A percentile compares a stretch with the other conserved stretches of the same genome.
Evolutionary conservation across 2,113 vertebrate genomes (phyloP).

Genomic region (Madoqua kirkii): DNA sequence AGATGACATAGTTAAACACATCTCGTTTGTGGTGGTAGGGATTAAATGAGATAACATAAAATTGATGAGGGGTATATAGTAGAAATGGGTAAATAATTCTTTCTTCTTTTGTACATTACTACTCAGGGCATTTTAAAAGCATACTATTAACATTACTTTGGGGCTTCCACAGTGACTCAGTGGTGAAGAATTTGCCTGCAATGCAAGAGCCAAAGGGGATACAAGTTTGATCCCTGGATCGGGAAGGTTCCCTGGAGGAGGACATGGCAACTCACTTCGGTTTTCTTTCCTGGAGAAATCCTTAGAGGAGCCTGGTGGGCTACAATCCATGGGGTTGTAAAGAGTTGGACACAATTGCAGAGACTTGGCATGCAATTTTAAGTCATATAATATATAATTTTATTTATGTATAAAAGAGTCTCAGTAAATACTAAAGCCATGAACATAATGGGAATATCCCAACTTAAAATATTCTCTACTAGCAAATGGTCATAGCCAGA

Average conservation of each 20-base stretch:
- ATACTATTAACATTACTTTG: not conserved
- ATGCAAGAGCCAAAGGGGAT: not conserved
- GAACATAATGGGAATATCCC: not conserved
- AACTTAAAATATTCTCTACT: not conserved
- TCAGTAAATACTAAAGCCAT: not conserved
- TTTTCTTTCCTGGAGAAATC: not conserved
- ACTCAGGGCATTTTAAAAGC: not conserved
- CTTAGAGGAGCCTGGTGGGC: not conserved
- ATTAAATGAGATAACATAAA: not conserved
- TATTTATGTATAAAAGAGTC: not conserved
- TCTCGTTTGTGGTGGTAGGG: not conserved
- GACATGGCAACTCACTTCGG: not conserved
- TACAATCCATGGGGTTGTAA: not conserved
- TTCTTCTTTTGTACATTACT: not conserved
- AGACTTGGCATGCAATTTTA: not conserved
- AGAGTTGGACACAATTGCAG: not conserved
- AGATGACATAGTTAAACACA: not conserved
- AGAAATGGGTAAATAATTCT: not conserved
- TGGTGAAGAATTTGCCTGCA: not conserved
- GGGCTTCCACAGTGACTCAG: not conserved
- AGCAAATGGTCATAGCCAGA: not conserved
- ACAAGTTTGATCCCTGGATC: not conserved
- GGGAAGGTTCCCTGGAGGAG: not conserved
- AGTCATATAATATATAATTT: not conserved
- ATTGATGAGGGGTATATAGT: not conserved